These are phyloP conservation scores for Malurus splendens DNA, from an alignment of 2,797 vertebrate genomes.

Conservation along the genomic window DNA sequence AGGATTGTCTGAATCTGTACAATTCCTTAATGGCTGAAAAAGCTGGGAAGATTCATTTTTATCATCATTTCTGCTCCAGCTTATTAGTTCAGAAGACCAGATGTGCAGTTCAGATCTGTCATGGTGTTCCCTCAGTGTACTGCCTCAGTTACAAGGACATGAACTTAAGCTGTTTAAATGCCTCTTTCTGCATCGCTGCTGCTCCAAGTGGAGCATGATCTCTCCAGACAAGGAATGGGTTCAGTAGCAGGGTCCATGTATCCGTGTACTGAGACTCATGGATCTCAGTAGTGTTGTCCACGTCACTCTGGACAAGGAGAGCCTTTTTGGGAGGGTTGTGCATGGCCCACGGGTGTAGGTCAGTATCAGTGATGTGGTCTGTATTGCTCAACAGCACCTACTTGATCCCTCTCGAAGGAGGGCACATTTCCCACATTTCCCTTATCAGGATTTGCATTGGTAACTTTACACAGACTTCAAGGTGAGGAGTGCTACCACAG, in stretches of 20 bases:
- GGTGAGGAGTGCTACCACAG: not conserved
- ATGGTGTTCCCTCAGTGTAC: not conserved
- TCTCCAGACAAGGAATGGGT: not conserved
- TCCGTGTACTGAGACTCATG: too few species aligned
- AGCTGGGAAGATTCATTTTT: not conserved
- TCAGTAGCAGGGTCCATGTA: not conserved
- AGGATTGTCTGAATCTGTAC: not conserved
- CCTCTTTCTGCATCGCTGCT: not conserved
- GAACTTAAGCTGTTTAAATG: not conserved
- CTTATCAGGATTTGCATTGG: fast-evolving
- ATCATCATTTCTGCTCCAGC: not conserved
- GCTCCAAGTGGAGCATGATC: not conserved
- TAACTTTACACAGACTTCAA: not conserved
- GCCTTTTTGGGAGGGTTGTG: not conserved
- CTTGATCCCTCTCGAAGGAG: not conserved
- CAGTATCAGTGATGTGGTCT: not conserved
- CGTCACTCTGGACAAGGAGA: not conserved
- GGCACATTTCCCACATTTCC: too few species aligned
- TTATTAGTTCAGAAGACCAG: not conserved
- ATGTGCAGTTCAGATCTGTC: not conserved
- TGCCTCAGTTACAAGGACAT: not conserved
- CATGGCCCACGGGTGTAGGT: fast-evolving
- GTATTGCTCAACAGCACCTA: not conserved
- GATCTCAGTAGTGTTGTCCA: not conserved
- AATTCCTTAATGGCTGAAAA: not conserved